phyloP scores from a whole-genome alignment of 2,113 vertebrate genomes.

The Phaethornis superciliosus region DNA sequence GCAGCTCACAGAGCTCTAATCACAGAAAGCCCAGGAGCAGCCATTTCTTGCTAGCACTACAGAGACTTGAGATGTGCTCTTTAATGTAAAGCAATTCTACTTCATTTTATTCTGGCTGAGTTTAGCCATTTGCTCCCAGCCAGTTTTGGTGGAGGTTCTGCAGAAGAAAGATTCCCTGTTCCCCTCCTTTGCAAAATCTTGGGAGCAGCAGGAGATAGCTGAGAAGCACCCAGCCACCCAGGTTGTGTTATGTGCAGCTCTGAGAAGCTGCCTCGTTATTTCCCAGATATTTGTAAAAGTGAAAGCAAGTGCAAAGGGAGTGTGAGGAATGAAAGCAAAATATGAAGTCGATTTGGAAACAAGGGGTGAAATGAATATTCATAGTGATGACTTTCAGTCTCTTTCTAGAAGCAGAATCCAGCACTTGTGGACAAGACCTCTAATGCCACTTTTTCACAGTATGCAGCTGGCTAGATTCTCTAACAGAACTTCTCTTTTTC shows the following conservation, averaged over 20 bases:
- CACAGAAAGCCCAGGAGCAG: neutral
- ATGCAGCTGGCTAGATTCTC: neutral
- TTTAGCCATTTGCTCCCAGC: neutral
- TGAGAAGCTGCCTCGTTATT: neutral
- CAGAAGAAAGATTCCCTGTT: neutral
- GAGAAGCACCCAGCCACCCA: fast-evolving
- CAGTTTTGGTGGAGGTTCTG: neutral
- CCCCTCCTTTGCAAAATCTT: neutral
- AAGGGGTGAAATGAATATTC: neutral
- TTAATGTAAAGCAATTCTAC: neutral
- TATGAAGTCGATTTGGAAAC: neutral
- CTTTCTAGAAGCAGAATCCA: neutral
- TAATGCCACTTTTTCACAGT: neutral
- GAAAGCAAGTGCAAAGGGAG: neutral
- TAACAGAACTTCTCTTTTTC: neutral
- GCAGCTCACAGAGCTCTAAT: conserved; percentile 8
- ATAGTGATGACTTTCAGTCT: neutral
- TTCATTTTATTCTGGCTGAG: neutral
- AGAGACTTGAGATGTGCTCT: neutral
- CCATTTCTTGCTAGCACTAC: neutral
- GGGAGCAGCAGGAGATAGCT: neutral
- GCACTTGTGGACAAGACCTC: neutral
- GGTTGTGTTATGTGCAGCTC: fast-evolving
- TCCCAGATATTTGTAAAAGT: neutral
- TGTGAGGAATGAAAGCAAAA: neutral